Conservation (phyloP, 2,888 invertebrate genomes). For the Hymenopus coronatus region DNA sequence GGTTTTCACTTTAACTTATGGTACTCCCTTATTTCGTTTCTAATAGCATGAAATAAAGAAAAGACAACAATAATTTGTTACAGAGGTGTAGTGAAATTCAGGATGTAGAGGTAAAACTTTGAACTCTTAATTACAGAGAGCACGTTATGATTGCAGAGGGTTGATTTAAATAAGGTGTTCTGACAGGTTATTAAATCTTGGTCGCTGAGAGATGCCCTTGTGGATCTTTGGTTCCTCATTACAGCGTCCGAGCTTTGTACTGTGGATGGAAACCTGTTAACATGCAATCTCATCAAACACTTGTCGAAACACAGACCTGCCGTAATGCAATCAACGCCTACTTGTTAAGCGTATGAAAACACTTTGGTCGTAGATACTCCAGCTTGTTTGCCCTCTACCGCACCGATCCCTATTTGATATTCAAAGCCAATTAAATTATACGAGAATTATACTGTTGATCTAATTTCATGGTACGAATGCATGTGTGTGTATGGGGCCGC, state of each 20-base stretch:
- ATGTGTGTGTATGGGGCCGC: neutral
- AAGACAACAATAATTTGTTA: too few relatives aligned
- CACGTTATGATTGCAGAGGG: too few relatives aligned
- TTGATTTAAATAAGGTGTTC: too few relatives aligned
- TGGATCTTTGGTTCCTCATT: too few relatives aligned
- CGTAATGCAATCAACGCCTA: neutral
- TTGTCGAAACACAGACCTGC: neutral
- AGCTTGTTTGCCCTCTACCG: neutral
- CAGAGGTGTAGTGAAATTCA: too few relatives aligned
- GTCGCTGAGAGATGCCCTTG: too few relatives aligned
- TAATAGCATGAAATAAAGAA: too few relatives aligned
- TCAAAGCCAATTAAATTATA: conserved; percentile 8
- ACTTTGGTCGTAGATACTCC: neutral
- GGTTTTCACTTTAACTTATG: too few relatives aligned
- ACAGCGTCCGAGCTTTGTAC: neutral
- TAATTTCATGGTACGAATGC: neutral
- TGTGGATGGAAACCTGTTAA: neutral
- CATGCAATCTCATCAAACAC: neutral
- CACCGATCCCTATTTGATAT: conserved; percentile 2
- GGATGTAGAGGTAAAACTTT: too few relatives aligned
- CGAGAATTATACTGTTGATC: neutral
- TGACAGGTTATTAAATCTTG: too few relatives aligned
- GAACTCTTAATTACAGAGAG: too few relatives aligned
- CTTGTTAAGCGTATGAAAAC: neutral
- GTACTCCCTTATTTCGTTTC: too few relatives aligned